Evolutionary conservation across 30 jellyfish, hydroid and myxozoan species (phyloP).

Genomic region (Rhopilema esculentum): DNA sequence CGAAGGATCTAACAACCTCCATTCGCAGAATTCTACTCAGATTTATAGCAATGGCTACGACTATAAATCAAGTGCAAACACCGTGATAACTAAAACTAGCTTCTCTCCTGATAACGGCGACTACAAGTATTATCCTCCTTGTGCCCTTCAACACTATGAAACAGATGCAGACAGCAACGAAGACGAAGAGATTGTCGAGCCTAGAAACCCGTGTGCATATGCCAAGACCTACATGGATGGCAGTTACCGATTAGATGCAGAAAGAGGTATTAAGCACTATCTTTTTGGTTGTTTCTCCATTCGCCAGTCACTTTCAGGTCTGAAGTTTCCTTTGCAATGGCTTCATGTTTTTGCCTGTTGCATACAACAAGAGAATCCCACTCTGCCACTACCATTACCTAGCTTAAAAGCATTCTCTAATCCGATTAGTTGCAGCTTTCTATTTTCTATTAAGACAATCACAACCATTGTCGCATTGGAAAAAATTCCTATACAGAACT

Average conservation of each 20-base stretch:
- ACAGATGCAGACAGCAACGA: slow-evolving; percentile 72
- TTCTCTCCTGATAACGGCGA: slow-evolving; percentile 49
- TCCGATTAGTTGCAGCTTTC: neutral
- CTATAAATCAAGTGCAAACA: slow-evolving; percentile 61
- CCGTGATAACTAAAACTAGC: slow-evolving; percentile 46
- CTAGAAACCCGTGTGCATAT: slow-evolving; percentile 67
- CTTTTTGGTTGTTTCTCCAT: neutral
- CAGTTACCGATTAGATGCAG: slow-evolving; percentile 32
- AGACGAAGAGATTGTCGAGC: slow-evolving; percentile 56
- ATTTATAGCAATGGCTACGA: slow-evolving; percentile 47
- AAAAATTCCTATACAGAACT: neutral
- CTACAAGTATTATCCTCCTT: slow-evolving; percentile 69
- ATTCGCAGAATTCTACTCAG: slow-evolving; percentile 39
- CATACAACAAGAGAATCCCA: neutral
- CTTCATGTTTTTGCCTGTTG: neutral
- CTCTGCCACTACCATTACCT: neutral
- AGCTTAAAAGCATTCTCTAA: neutral
- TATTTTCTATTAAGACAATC: neutral
- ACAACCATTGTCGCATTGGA: neutral
- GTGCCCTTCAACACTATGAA: slow-evolving; percentile 76
- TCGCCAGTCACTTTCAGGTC: neutral
- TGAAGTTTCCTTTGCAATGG: neutral
- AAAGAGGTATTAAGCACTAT: slow-evolving; percentile 44
- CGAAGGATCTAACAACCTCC: slow-evolving; percentile 20
- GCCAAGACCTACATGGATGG: slow-evolving; percentile 43